Conservation (phyloP, 2,797 vertebrate species). For the Anguilla pacifica region DNA sequence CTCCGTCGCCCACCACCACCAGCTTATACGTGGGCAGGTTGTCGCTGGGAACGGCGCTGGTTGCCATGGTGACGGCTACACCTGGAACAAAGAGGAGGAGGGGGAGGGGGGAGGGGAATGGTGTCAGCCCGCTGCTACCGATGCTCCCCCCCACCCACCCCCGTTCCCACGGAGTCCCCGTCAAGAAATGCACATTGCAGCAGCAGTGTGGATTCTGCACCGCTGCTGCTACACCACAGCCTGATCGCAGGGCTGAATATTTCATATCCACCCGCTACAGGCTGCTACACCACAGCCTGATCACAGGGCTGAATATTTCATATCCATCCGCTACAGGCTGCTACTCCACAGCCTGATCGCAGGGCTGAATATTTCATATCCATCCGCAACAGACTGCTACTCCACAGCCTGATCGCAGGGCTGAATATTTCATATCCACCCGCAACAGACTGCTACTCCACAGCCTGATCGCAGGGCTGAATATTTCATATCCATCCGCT, state of each 20-base stretch:
- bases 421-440: no score
- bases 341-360: no score
- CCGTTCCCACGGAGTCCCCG: slow-evolving; percentile 48
- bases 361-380: no score
- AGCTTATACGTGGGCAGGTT: slow-evolving; percentile 98
- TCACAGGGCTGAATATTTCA: no score
- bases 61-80: slow-evolving; percentile 83
- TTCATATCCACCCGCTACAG: no score
- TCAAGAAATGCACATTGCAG: slow-evolving; percentile 44
- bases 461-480: no score
- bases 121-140: slow-evolving; percentile 45
- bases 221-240: background rate
- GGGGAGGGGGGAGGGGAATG: slow-evolving; percentile 18
- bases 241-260: no score
- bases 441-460: no score
- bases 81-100: slow-evolving; percentile 34
- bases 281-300: no score
- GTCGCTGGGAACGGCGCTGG: slow-evolving; percentile 93
- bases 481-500: background rate
- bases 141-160: background rate
- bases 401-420: no score
- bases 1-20: slow-evolving; percentile 97
- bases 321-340: no score
- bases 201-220: slow-evolving; percentile 10
- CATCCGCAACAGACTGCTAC: no score